Evolutionary conservation across 2,113 vertebrate genomes (phyloP).

Genomic region (Hepsetus odoe): DNA sequence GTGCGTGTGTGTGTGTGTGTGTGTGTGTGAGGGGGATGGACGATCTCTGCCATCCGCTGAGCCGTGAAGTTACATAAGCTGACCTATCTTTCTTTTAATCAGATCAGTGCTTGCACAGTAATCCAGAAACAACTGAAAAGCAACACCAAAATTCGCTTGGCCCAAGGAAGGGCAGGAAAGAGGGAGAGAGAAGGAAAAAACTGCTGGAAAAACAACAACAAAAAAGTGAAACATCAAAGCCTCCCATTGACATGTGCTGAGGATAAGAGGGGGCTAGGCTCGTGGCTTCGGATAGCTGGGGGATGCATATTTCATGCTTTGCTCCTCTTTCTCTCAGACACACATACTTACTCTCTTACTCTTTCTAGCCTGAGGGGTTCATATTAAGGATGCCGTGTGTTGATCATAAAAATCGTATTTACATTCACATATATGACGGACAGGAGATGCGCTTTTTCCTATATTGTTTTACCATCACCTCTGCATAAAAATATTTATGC

Average conservation of each 20-base stretch:
- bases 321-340: not conserved
- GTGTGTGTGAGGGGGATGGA: not conserved
- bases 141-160: not conserved
- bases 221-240: not conserved
- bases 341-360: not conserved
- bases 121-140: conserved; percentile 51
- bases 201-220: not conserved
- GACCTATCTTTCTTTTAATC: conserved; percentile 54
- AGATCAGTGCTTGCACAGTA: conserved; percentile 44
- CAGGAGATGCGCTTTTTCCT: too few species aligned
- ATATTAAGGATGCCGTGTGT: not conserved
- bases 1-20: not conserved
- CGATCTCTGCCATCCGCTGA: conserved; percentile 19
- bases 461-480: too few species aligned
- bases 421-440: not conserved
- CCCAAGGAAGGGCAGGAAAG: not conserved
- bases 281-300: conserved; percentile 35
- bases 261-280: conserved; percentile 7
- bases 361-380: not conserved
- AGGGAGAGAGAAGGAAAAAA: not conserved
- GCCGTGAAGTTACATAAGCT: conserved; percentile 49
- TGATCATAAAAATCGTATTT: not conserved
- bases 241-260: conserved; percentile 24
- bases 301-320: conserved; percentile 47
- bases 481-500: not conserved